Percentiles rank a stretch among this genome's conserved stretches.
phyloP scores from a whole-genome alignment of 2,113 vertebrate genomes.

The Tyto alba region DNA sequence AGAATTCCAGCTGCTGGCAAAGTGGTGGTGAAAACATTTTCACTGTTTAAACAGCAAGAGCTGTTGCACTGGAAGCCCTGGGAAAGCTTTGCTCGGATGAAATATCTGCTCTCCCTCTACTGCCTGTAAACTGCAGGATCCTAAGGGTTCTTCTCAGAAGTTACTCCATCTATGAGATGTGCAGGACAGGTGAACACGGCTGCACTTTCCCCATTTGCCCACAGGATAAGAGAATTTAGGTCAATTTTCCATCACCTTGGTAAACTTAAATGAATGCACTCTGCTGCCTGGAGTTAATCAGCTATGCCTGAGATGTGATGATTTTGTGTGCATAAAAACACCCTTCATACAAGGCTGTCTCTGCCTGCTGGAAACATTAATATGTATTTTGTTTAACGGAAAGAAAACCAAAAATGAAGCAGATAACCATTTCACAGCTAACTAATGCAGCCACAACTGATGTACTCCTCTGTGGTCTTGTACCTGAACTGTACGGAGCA shows the following conservation, averaged over 20 bases:
- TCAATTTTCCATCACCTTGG: neutral
- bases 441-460: neutral
- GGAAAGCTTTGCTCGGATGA: neutral
- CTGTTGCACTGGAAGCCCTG: neutral
- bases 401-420: neutral
- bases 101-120: neutral
- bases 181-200: neutral
- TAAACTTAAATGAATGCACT: neutral
- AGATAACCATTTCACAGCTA: neutral
- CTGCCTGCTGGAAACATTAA: neutral
- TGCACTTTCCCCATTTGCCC: neutral
- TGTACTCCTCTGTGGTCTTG: neutral
- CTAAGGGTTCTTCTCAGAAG: neutral
- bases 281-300: neutral
- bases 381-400: neutral
- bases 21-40: neutral
- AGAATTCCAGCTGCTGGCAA: neutral
- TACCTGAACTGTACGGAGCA: neutral
- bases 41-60: neutral
- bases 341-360: neutral
- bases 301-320: neutral
- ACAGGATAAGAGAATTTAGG: neutral
- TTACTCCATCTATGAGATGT: neutral
- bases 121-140: neutral
- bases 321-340: neutral